phyloP scores from a whole-genome alignment of 2,113 vertebrate genomes.

The Corvus moneduloides region DNA sequence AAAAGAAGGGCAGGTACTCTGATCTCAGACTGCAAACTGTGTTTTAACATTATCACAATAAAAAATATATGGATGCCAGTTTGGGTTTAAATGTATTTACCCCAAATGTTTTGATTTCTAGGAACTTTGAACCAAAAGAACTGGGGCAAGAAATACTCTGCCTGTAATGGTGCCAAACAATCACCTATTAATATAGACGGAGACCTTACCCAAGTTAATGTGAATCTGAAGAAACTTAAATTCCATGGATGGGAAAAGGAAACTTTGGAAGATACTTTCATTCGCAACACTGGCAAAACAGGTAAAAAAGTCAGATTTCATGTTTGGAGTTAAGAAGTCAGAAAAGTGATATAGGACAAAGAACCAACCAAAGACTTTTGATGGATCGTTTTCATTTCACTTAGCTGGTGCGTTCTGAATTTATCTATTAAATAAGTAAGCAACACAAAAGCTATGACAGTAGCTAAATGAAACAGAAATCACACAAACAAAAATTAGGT shows the following conservation, averaged over 20 bases:
- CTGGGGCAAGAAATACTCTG: conserved; percentile 94
- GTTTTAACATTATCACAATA: background rate
- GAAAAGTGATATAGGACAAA: background rate
- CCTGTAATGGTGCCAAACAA: conserved; percentile 92
- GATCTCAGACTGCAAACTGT: background rate
- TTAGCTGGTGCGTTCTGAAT: background rate
- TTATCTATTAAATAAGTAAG: background rate
- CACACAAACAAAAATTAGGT: background rate
- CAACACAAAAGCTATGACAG: background rate
- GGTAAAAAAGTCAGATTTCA: conserved; percentile 71
- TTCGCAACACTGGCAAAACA: conserved; percentile 94
- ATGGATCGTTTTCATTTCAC: background rate
- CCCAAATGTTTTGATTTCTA: conserved; percentile 52
- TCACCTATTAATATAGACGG: conserved; percentile 96
- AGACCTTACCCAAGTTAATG: conserved; percentile 88
- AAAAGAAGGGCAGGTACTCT: background rate
- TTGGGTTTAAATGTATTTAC: background rate
- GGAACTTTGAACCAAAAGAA: conserved; percentile 93
- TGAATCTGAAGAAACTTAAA: conserved; percentile 87
- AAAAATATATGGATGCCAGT: background rate
- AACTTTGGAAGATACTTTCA: conserved; percentile 78
- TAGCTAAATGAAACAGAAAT: background rate
- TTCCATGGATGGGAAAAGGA: conserved; percentile 88
- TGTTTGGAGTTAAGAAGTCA: background rate
- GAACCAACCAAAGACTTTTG: background rate